These are phyloP conservation scores for Spheniscus mendiculus DNA, from an alignment of 2,113 vertebrate species.

Conservation along the genomic window DNA sequence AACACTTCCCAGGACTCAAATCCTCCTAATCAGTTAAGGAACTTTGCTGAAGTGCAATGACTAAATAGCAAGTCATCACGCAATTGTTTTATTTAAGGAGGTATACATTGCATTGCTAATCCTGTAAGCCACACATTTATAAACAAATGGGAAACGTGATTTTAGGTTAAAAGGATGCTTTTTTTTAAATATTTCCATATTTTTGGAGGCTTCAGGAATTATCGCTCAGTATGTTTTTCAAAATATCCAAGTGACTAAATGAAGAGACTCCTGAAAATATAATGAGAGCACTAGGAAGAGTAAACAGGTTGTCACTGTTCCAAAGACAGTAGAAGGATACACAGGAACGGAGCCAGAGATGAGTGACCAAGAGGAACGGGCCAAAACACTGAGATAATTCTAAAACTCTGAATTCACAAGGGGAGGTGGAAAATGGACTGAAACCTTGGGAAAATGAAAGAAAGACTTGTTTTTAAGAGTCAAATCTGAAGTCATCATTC, in stretches of 20 bases:
- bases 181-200: neutral
- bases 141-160: neutral
- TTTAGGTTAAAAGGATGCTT: neutral
- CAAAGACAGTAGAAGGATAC: neutral
- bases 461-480: neutral
- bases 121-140: neutral
- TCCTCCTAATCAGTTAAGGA: neutral
- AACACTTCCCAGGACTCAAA: neutral
- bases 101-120: neutral
- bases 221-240: neutral
- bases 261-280: neutral
- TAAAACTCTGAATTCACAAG: neutral
- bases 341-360: accelerated
- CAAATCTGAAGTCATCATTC: neutral
- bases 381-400: neutral
- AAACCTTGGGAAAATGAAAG: neutral
- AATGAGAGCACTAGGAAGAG: neutral
- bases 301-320: neutral
- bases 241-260: neutral
- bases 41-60: neutral
- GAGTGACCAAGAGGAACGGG: neutral
- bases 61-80: neutral
- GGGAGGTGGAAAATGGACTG: neutral
- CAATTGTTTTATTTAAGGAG: neutral
- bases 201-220: neutral